phyloP scores from a whole-genome alignment of 2,888 invertebrate genomes.

The Rhamphomyia laevipes region DNA sequence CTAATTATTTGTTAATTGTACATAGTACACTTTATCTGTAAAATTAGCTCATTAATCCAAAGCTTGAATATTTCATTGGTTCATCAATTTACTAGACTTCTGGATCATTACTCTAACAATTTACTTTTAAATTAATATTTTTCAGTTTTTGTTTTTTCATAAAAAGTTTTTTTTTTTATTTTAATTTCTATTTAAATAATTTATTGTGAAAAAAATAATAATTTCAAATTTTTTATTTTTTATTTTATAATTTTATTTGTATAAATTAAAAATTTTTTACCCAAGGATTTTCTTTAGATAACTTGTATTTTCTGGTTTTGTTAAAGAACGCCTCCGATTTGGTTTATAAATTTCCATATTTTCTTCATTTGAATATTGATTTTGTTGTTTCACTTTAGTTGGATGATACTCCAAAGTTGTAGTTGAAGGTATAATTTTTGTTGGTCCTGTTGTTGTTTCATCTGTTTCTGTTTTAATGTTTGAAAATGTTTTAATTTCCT shows the following conservation, averaged over 20 bases:
- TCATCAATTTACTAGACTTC: no score
- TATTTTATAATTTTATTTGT: neutral
- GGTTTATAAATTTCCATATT: slow-evolving; percentile 36
- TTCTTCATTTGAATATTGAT: slow-evolving; percentile 18
- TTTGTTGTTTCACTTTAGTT: neutral
- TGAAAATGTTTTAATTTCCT: slow-evolving; percentile 1
- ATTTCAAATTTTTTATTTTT: neutral
- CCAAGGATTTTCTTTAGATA: slow-evolving; percentile 38
- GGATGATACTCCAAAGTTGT: slow-evolving; percentile 1
- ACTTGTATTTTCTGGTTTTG: slow-evolving; percentile 35
- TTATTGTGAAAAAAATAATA: no score
- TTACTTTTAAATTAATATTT: no score
- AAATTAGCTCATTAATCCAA: no score
- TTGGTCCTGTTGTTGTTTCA: neutral
- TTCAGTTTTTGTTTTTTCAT: no score
- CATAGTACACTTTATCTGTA: no score
- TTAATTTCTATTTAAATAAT: no score
- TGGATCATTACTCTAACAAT: no score
- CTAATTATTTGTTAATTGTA: no score
- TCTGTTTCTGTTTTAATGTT: neutral
- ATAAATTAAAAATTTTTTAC: slow-evolving; percentile 19
- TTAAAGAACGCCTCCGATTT: slow-evolving; percentile 35
- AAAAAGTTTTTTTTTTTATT: no score
- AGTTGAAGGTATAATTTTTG: slow-evolving; percentile 1
- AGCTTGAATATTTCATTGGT: no score